phyloP scores from a whole-genome alignment of 2,888 invertebrate species.

The Coelinius sp. region DNA sequence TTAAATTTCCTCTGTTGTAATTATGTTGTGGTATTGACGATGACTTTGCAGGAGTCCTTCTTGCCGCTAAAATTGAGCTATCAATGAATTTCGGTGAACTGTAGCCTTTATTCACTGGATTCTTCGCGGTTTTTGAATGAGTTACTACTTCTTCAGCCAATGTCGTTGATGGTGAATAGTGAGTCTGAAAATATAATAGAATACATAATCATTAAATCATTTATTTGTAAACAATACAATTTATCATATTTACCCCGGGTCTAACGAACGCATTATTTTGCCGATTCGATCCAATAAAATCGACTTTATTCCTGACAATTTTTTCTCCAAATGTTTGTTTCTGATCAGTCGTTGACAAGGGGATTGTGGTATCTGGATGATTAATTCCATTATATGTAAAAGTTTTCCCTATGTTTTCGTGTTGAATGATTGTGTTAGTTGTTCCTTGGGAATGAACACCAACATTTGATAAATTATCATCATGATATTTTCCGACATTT shows the following conservation, averaged over 20 bases:
- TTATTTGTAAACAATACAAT: neutral
- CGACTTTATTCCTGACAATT: constrained; percentile 36
- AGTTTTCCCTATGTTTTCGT: neutral
- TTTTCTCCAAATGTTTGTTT: constrained; percentile 52
- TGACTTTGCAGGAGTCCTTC: constrained; percentile 49
- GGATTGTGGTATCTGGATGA: neutral
- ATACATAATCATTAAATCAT: neutral
- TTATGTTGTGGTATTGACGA: constrained; percentile 49
- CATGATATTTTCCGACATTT: constrained; percentile 39
- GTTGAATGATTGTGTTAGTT: neutral
- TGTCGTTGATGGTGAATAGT: constrained; percentile 48
- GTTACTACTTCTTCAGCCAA: constrained; percentile 38
- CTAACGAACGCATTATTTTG: constrained; percentile 10
- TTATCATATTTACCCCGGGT: constrained; percentile 26
- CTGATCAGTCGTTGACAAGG: constrained; percentile 35
- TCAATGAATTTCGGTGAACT: neutral
- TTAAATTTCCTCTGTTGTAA: constrained; percentile 57
- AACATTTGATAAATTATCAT: constrained; percentile 33
- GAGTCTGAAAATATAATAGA: constrained; percentile 40
- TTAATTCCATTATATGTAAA: neutral
- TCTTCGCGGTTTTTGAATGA: constrained; percentile 46
- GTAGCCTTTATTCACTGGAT: constrained; percentile 16
- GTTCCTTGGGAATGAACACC: neutral
- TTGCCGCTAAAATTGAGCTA: constrained; percentile 29
- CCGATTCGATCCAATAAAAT: neutral